These are phyloP conservation scores for Siniperca chuatsi DNA, from an alignment of 2,113 vertebrate species.

Conservation along the genomic window DNA sequence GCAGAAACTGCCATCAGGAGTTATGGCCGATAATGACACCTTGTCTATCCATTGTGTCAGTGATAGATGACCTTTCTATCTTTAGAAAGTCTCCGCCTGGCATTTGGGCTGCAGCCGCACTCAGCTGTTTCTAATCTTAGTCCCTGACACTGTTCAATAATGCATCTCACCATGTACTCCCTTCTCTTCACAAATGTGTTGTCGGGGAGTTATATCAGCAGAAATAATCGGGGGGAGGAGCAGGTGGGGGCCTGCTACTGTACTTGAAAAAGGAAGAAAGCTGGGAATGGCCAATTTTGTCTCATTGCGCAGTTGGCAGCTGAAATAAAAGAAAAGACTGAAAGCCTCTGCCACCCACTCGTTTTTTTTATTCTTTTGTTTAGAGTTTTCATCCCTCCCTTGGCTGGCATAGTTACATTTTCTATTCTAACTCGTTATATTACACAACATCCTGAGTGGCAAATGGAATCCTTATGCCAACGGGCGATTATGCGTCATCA, in stretches of 20 bases:
- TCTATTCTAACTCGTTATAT: slow-evolving; percentile 31
- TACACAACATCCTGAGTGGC: slow-evolving; percentile 19
- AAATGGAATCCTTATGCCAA: slow-evolving; percentile 34
- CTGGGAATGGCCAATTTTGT: slow-evolving; percentile 19
- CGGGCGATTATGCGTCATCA: slow-evolving; percentile 51
- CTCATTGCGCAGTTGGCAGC: slow-evolving; percentile 27
- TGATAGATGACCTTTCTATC: slow-evolving; percentile 81
- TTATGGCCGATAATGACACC: slow-evolving; percentile 47
- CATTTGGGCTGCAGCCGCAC: slow-evolving; percentile 52
- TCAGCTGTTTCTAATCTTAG: slow-evolving; percentile 81
- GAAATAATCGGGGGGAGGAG: slow-evolving; percentile 45
- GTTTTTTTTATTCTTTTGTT: slow-evolving; percentile 44
- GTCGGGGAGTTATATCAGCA: slow-evolving; percentile 52
- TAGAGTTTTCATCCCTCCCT: slow-evolving; percentile 14
- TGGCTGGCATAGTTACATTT: slow-evolving; percentile 23
- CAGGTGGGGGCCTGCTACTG: slow-evolving; percentile 29
- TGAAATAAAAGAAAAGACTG: slow-evolving; percentile 38
- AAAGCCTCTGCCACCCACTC: slow-evolving; percentile 49
- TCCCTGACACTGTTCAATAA: slow-evolving; percentile 79
- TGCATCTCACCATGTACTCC: slow-evolving; percentile 65
- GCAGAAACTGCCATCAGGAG: slow-evolving; percentile 30
- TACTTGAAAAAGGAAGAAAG: slow-evolving; percentile 42
- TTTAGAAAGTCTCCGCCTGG: slow-evolving; percentile 67
- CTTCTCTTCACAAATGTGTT: slow-evolving; percentile 51
- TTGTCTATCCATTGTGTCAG: slow-evolving; percentile 44